Evolutionary conservation across 2,888 invertebrate species (phyloP), one percentile per base, ranked within the genome.

Genomic region (Netelia virgata): DNA sequence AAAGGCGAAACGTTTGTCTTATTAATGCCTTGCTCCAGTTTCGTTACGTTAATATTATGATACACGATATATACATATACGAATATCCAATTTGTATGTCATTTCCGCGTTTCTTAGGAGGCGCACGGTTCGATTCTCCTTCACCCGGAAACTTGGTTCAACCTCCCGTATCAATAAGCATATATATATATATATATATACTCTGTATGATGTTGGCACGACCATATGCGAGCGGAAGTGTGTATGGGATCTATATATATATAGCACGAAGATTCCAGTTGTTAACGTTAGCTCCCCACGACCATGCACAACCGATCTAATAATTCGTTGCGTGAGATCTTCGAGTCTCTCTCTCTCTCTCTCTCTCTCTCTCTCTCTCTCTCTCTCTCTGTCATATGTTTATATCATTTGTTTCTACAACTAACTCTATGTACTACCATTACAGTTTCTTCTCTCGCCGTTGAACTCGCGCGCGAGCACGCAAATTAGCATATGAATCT

Each of bases 401-500:
- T 72, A 41, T 64, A 57, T n/a, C n/a, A n/a, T 72, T 78, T 73
- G 50, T 72, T 41, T 55, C 20, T 75, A 76, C 66, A 73, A 75
- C 64, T 43, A 74, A 59, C 57, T 50, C 55, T 61, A 50, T 23
- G 11, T 72, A 80, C 72, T 55, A 66, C 72, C 76, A 84, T 80
- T 76, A 80, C 80, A 47, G 68, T 76, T 84, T 73, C 76, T 80
- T 50, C 75, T 76, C 72, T 43, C 64, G 79, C 50, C 79, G 74
- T 79, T 53, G 78, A 83, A 69, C 74, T 70, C 47, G 73, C 70
- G 69, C 64, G 79, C 50, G 66, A 70, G 74, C 74, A 79, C 66
- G 59, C 73, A 66, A 83, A 83, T 83, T 83, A 83, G 76, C 83
- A 83, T 83, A 83, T 80, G 83, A 83, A 83, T 83, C 57, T 80